These are phyloP conservation scores for Trypoxylus dichotomus DNA, from an alignment of 1,140 invertebrate genomes.

Conservation along the genomic window DNA sequence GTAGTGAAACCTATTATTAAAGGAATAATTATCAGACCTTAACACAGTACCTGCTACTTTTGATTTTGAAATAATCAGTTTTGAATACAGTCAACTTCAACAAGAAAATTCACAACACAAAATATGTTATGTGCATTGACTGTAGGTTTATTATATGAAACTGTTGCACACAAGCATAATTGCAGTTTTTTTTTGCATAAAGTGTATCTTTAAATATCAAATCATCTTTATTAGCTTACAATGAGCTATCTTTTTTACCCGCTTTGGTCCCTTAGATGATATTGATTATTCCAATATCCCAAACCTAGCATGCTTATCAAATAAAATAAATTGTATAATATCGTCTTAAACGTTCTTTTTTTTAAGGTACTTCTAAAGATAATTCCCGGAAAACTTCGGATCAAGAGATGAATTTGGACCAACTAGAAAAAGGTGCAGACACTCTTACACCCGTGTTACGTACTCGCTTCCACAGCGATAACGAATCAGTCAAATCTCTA, in stretches of 20 bases:
- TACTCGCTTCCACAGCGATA: constrained; percentile 32
- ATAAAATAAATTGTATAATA: background rate
- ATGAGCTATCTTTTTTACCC: too few species aligned
- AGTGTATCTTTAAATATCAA: background rate
- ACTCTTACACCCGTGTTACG: background rate
- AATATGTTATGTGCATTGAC: too few species aligned
- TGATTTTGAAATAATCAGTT: too few species aligned
- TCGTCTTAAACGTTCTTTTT: background rate
- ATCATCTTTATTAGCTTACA: background rate
- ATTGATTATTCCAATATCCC: background rate
- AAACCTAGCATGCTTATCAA: background rate
- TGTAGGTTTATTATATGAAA: too few species aligned
- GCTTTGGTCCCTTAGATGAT: background rate
- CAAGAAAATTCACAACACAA: too few species aligned
- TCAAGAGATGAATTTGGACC: background rate
- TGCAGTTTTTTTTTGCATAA: too few species aligned
- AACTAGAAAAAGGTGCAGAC: background rate
- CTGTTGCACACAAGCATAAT: too few species aligned
- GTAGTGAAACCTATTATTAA: too few species aligned
- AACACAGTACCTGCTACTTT: too few species aligned
- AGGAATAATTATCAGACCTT: too few species aligned
- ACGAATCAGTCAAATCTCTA: constrained; percentile 39
- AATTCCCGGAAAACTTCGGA: background rate
- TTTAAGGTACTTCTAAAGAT: background rate
- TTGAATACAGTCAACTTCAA: too few species aligned